Conservation (phyloP, 2,888 invertebrate species). For the Bembecia ichneumoniformis region DNA sequence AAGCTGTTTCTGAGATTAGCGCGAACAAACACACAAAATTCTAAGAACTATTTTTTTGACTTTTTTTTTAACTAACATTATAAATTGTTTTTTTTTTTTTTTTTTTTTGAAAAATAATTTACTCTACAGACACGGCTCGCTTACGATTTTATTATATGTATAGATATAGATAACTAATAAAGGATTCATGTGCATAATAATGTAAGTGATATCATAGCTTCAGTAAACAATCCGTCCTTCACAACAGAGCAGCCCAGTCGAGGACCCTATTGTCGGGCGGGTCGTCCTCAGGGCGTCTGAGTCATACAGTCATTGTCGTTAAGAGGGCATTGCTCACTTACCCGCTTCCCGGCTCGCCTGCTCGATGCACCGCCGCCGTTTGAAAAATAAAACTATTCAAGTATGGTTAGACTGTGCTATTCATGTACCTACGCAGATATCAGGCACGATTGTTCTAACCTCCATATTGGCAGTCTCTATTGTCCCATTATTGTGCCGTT, state of each 20-base stretch:
- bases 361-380: conserved; percentile 35
- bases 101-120: too few species aligned
- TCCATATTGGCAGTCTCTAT: conserved; percentile 57
- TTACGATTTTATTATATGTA: too few species aligned
- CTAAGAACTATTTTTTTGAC: too few species aligned
- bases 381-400: conserved; percentile 33
- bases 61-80: too few species aligned
- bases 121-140: too few species aligned
- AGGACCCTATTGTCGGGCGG: conserved; percentile 67
- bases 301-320: conserved; percentile 59
- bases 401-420: too few species aligned
- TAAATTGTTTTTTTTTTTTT: too few species aligned
- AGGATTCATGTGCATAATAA: conserved; percentile 11
- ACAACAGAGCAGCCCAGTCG: conserved; percentile 46
- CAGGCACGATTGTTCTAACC: conserved; percentile 44
- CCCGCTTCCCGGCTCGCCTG: conserved; percentile 46
- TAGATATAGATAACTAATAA: too few species aligned
- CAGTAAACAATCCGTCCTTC: conserved; percentile 60
- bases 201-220: conserved; percentile 29
- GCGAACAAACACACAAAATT: too few species aligned
- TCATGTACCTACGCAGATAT: conserved; percentile 33
- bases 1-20: too few species aligned
- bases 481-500: conserved; percentile 43
- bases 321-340: conserved; percentile 69
- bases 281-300: conserved; percentile 62